Evolutionary conservation across 2,113 vertebrate species (phyloP).

Genomic region (Serinus canaria): DNA sequence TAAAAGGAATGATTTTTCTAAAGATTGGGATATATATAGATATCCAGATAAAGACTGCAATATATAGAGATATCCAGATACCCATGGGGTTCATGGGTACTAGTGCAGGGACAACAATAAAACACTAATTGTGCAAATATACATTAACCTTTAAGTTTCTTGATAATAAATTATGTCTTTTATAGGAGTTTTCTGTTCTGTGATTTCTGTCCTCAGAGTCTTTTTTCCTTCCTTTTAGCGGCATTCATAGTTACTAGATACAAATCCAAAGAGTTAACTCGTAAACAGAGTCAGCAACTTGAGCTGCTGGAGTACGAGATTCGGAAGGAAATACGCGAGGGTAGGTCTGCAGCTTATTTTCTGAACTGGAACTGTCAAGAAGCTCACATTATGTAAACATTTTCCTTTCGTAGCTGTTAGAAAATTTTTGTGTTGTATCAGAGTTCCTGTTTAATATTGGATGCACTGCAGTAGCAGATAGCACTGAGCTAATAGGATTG

Average conservation of each 20-base stretch:
- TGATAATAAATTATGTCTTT: neutral
- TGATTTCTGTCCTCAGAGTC: neutral
- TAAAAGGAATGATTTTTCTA: neutral
- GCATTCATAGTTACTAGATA: constrained; percentile 76
- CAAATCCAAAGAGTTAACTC: constrained; percentile 82
- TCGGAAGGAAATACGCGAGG: constrained; percentile 91
- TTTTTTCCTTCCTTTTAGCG: constrained; percentile 55
- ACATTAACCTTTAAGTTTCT: neutral
- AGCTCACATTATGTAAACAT: neutral
- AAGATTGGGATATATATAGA: neutral
- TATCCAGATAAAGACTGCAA: neutral
- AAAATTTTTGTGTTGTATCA: neutral
- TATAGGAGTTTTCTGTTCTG: neutral
- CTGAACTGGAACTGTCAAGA: neutral
- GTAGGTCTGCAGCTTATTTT: constrained; percentile 68
- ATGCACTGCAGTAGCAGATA: neutral
- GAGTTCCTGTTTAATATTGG: neutral
- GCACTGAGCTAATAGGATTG: neutral
- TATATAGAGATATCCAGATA: neutral
- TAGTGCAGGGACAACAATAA: neutral
- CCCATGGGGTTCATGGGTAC: neutral
- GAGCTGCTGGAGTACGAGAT: constrained; percentile 88
- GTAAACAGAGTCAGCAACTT: constrained; percentile 80
- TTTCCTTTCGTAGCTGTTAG: neutral
- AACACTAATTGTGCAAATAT: neutral